Evolutionary conservation across 2,888 invertebrate species (phyloP), one percentile per base, ranked within the genome.

Genomic region (Oegoconia quadripuncta): DNA sequence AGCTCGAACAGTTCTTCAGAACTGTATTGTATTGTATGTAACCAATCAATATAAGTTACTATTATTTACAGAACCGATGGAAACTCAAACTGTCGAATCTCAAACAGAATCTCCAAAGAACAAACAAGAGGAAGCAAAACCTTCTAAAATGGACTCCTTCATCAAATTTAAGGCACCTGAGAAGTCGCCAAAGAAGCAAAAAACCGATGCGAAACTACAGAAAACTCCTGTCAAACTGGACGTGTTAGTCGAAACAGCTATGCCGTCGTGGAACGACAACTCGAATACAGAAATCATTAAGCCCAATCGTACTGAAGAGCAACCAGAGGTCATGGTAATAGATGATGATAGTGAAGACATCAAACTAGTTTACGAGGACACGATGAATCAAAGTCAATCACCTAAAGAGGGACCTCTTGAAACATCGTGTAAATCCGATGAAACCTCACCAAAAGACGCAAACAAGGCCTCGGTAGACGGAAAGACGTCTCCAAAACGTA

Each of bases 361-460:
- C 15, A 87, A 90, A 49, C 66, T 91, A 20, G 81, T 91, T 5
- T 90, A 90, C 34, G 90, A 89, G 36, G 91, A 91, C 23, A 88
- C 89, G 0, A 54, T 67, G 29, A 44, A 32, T 7, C 39, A 42
- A 52, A 49, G 11, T 34, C 49, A 15, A 7, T 8, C 31, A n/a
- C n/a, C n/a, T n/a, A n/a, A n/a, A 3, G 11, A 12, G 8, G n/a
- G n/a, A n/a, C n/a, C n/a, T n/a, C n/a, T n/a, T n/a, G n/a, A n/a
- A n/a, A n/a, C n/a, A n/a, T 31, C 18, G 6, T 3, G 11, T 0
- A 57, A 53, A 37, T 50, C 56, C 0, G 20, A 40, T 0, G 59
- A 53, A 3, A 42, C 48, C 1, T 55, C 67, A 2, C 52, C 55
- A 11, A 37, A 43, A 13, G 42, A 56, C 12, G 38, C 1, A 41